A percentile compares a stretch with the other conserved stretches of the same genome.
These are phyloP conservation scores for Hedychridium roseum DNA, from an alignment of 2,888 invertebrate species.

Conservation along the genomic window DNA sequence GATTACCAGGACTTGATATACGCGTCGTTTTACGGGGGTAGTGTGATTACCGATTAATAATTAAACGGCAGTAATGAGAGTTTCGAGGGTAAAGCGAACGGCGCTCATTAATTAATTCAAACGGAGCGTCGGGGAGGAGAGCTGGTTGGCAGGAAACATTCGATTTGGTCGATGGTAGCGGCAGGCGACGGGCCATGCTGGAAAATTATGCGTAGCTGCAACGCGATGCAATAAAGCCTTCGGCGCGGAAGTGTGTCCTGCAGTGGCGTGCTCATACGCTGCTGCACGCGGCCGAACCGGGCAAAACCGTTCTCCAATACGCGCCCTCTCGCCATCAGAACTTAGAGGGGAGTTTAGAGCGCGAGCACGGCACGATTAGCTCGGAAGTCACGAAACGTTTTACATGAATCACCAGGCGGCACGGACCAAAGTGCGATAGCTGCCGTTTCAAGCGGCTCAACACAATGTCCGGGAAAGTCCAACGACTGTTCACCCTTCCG, in stretches of 20 bases:
- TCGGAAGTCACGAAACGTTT: constrained; percentile 47
- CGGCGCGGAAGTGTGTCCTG: constrained; percentile 8
- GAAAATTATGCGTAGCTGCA: constrained; percentile 29
- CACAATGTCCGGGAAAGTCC: no score
- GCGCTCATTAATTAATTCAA: constrained; percentile 30
- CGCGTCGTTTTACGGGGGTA: not conserved
- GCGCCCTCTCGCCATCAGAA: constrained; percentile 23
- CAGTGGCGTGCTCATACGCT: constrained; percentile 8
- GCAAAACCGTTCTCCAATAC: constrained; percentile 35
- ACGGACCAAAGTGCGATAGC: constrained; percentile 36
- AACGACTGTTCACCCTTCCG: no score
- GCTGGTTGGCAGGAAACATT: no score
- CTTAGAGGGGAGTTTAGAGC: constrained; percentile 37
- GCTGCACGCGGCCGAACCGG: not conserved
- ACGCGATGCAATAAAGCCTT: constrained; percentile 34
- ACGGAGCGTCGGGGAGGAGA: no score
- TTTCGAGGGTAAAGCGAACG: constrained; percentile 7
- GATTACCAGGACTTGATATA: no score
- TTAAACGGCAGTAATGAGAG: constrained; percentile 27
- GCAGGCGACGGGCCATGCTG: constrained; percentile 2
- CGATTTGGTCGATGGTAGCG: not conserved
- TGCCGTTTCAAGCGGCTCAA: no score
- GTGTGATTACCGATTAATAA: constrained; percentile 26
- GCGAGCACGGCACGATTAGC: constrained; percentile 38
- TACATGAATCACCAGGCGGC: constrained; percentile 45